Percentiles rank a stretch among this genome's conserved stretches.
Evolutionary conservation across 2,888 invertebrate genomes (phyloP).

Genomic region (Coenonympha arcania): DNA sequence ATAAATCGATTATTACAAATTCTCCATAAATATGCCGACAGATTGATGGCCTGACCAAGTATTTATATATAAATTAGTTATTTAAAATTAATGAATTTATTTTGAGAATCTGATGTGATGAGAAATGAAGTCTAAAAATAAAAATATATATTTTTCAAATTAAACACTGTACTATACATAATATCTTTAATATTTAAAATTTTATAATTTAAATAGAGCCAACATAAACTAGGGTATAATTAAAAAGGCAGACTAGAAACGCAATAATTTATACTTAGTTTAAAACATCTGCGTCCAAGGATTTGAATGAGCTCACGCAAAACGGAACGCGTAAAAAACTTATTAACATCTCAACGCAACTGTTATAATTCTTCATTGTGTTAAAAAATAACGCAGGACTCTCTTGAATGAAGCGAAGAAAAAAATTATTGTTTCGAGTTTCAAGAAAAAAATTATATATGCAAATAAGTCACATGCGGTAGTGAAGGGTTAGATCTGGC

Average conservation of each 20-base stretch:
- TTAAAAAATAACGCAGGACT: constrained; percentile 40
- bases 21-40: no score
- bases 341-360: constrained; percentile 62
- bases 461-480: constrained; percentile 40
- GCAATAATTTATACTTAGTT: constrained; percentile 13
- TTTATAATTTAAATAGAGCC: not conserved
- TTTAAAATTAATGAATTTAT: no score
- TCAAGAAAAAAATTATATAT: constrained; percentile 50
- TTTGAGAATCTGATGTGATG: no score
- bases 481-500: constrained; percentile 34
- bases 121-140: no score
- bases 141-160: no score
- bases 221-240: not conserved
- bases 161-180: no score
- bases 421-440: constrained; percentile 33
- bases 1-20: no score
- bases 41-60: no score
- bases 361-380: constrained; percentile 53
- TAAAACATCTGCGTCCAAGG: constrained; percentile 24
- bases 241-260: constrained; percentile 13
- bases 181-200: not conserved
- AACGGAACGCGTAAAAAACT: constrained; percentile 37
- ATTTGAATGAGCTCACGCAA: constrained; percentile 16
- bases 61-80: no score
- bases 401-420: constrained; percentile 46